Base-by-base conservation (phyloP, 2,113 vertebrate species). In the Rynchops niger region DNA sequence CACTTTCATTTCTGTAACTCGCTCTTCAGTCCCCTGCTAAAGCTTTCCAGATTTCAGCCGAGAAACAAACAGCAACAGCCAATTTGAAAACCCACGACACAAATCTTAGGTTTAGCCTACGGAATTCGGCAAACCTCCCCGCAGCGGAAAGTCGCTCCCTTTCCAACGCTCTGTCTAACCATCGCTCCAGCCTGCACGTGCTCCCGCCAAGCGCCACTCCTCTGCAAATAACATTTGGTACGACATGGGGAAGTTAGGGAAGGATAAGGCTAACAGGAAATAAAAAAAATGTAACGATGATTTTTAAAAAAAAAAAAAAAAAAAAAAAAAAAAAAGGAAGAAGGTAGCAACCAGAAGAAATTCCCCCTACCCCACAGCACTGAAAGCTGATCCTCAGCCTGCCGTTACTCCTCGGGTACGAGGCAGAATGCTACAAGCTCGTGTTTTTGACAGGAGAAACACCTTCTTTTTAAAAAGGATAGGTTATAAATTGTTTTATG, bases 131-230 rank as follows among this genome's bases (percentile, higher is more conserved):
- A 43, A 43, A 73, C 7, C 4, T 74, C 27, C 52, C 67, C 14
- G 47, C 6, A 34, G 36, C 2, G 52, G 15, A 47, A 47, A 42
- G 16, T 4, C 5, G 1, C 67, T 52, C 25, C 65, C 34, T 61
- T 25, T 7, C 36, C 12, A 56, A 25, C 0, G 47, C 52, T 50
- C 81, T 26, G 22, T 45, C 81, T 26, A 22, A 18, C 49, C 90
- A 43, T 13, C 3, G 15, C 12, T 27, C 4, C 42, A 59, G 67
- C n/a, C 25, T 25, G 34, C 11, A 29, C 0, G 1, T 9, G 52
- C 72, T 30, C 58, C 40, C 12, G 14, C 9, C 81, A 36, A 11
- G 45, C 3, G 12, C 56, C 66, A 45, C 45, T 1, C 17, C 17
- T 18, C 19, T n/a, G 55, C 53, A 30, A n/a, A 1, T 1, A 23